phyloP scores from a whole-genome alignment of 2,113 vertebrate species.

The Hippotragus niger region DNA sequence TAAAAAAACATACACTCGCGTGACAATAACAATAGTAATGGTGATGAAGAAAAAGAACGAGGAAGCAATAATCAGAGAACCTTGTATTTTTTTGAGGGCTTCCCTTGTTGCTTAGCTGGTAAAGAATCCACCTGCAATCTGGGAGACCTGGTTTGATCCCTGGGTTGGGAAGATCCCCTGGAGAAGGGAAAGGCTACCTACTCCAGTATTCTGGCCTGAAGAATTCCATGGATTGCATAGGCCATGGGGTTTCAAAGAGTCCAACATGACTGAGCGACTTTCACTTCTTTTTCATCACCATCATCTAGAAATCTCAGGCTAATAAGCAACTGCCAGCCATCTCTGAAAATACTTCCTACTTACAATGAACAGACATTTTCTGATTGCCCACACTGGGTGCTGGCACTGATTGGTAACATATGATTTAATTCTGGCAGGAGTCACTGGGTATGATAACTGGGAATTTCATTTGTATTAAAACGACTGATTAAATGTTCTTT shows the following conservation, averaged over 20 bases:
- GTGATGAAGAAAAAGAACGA: neutral
- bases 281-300: neutral
- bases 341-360: neutral
- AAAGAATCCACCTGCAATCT: neutral
- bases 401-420: neutral
- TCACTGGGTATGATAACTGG: neutral
- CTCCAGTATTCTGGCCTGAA: neutral
- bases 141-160: neutral
- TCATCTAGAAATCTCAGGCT: neutral
- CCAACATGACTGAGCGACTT: fast-evolving
- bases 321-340: neutral
- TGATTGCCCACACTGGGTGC: neutral
- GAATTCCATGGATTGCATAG: neutral
- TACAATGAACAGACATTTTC: neutral
- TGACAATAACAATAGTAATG: neutral
- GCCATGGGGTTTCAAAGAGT: neutral
- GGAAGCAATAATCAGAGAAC: neutral
- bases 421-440: neutral
- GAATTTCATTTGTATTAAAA: conserved; percentile 16
- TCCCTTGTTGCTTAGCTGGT: neutral
- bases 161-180: neutral
- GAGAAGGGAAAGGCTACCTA: neutral
- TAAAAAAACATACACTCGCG: too few species aligned
- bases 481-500: neutral
- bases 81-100: neutral